A percentile compares a stretch with the other conserved stretches of the same genome.
Conservation (phyloP, 2,797 vertebrate species). For the Sebastes itinus region DNA sequence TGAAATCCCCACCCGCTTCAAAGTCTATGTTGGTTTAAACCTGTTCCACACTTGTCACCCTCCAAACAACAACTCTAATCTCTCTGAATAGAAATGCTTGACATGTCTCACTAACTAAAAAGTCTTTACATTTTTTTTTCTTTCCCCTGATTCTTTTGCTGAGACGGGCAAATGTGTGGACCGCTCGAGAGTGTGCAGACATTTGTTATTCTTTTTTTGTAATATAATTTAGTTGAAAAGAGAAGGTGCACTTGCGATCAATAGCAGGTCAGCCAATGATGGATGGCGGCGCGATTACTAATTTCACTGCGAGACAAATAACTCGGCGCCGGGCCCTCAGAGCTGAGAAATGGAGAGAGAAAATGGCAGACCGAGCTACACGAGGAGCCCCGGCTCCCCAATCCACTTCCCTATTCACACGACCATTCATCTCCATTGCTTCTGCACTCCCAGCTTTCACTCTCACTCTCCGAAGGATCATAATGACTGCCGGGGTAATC, state of each 20-base stretch:
- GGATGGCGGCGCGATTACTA: conserved; percentile 83
- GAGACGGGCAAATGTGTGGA: conserved; percentile 44
- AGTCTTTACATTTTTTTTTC: background rate
- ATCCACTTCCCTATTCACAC: conserved; percentile 65
- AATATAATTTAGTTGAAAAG: conserved; percentile 85
- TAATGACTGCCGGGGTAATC: conserved; percentile 66
- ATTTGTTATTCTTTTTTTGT: conserved; percentile 79
- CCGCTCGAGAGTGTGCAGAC: conserved; percentile 45
- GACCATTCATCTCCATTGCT: conserved; percentile 75
- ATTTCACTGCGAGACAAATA: conserved; percentile 85
- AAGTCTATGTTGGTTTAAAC: conserved; percentile 51
- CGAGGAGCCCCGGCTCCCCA: conserved; percentile 45
- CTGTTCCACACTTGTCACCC: conserved; percentile 54
- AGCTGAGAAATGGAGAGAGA: conserved; percentile 58
- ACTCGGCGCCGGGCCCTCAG: conserved; percentile 60
- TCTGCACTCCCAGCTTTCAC: conserved; percentile 56
- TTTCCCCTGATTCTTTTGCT: conserved; percentile 42
- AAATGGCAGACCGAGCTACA: conserved; percentile 59
- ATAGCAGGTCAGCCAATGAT: conserved; percentile 84
- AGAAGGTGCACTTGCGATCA: conserved; percentile 78
- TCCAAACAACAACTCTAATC: conserved; percentile 59
- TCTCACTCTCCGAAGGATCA: conserved; percentile 56
- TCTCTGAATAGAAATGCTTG: conserved; percentile 43
- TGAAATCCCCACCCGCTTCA: conserved; percentile 37
- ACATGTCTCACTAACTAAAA: conserved; percentile 27